Evolutionary conservation across 2,797 vertebrate species (phyloP).

Genomic region (Bradypodion ventrale): DNA sequence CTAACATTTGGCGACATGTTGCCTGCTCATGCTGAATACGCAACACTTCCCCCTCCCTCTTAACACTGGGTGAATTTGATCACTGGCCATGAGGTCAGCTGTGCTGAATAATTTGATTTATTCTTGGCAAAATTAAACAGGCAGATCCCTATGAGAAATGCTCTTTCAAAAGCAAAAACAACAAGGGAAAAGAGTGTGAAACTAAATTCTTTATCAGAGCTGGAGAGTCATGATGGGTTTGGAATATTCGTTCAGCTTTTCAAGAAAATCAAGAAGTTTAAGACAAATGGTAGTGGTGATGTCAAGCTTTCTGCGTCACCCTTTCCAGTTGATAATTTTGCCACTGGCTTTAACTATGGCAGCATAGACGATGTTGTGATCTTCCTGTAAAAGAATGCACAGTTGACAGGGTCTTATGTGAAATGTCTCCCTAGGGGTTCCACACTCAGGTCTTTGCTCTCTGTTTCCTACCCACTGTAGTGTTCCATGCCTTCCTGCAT

Average conservation of each 20-base stretch:
- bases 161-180: background rate
- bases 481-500: slow-evolving; percentile 96
- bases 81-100: background rate
- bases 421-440: background rate
- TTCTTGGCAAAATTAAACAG: background rate
- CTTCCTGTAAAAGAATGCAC: accelerated
- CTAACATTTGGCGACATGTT: background rate
- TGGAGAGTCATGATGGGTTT: too few species aligned
- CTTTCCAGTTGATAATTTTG: background rate
- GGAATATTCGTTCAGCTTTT: background rate
- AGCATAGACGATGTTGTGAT: background rate
- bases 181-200: background rate
- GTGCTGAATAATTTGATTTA: background rate
- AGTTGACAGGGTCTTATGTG: accelerated
- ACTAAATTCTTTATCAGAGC: background rate
- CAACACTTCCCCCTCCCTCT: background rate
- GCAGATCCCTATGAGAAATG: background rate
- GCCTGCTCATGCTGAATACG: background rate
- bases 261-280: background rate
- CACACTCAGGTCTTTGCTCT: slow-evolving; percentile 29
- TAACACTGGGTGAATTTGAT: background rate
- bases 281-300: background rate
- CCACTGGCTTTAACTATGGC: background rate
- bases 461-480: slow-evolving; percentile 68
- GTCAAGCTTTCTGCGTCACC: background rate